These are phyloP conservation scores for Pyrrhia umbra DNA, from an alignment of 2,888 invertebrate genomes.

Conservation along the genomic window DNA sequence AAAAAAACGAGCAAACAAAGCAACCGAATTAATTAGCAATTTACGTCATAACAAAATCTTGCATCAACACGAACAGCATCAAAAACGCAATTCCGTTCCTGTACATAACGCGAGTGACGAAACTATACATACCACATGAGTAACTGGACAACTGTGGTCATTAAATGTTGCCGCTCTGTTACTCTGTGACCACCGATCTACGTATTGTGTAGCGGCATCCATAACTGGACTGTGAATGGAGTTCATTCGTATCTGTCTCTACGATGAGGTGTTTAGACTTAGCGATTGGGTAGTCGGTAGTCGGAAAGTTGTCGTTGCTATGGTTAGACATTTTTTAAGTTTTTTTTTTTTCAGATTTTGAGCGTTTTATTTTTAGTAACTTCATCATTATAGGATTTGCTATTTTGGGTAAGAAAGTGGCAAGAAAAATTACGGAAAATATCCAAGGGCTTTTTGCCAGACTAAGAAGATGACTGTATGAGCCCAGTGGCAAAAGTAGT, in stretches of 20 bases:
- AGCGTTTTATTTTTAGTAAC: neutral
- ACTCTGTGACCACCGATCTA: slow-evolving; percentile 78
- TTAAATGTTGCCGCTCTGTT: slow-evolving; percentile 90
- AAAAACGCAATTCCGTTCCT: slow-evolving; percentile 55
- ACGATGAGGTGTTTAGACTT: slow-evolving; percentile 61
- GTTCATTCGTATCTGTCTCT: slow-evolving; percentile 87
- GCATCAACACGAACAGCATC: slow-evolving; percentile 50
- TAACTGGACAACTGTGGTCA: slow-evolving; percentile 84
- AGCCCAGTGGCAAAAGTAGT: too few species aligned
- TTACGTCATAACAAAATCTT: slow-evolving; percentile 47
- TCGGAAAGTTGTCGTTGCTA: neutral
- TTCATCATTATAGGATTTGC: too few species aligned
- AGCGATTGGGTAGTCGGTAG: slow-evolving; percentile 53
- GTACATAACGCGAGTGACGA: slow-evolving; percentile 74
- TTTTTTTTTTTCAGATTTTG: neutral
- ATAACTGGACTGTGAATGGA: slow-evolving; percentile 88
- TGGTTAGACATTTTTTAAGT: neutral
- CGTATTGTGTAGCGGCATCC: slow-evolving; percentile 87
- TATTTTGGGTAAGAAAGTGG: too few species aligned
- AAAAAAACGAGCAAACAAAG: neutral
- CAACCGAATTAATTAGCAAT: slow-evolving; percentile 20
- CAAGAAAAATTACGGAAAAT: too few species aligned
- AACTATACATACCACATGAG: slow-evolving; percentile 76
- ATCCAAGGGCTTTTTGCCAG: too few species aligned
- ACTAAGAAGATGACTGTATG: too few species aligned